A percentile compares a stretch with the other conserved stretches of the same genome.
Evolutionary conservation across 2,888 invertebrate species (phyloP).

Genomic region (Zele albiditarsus): DNA sequence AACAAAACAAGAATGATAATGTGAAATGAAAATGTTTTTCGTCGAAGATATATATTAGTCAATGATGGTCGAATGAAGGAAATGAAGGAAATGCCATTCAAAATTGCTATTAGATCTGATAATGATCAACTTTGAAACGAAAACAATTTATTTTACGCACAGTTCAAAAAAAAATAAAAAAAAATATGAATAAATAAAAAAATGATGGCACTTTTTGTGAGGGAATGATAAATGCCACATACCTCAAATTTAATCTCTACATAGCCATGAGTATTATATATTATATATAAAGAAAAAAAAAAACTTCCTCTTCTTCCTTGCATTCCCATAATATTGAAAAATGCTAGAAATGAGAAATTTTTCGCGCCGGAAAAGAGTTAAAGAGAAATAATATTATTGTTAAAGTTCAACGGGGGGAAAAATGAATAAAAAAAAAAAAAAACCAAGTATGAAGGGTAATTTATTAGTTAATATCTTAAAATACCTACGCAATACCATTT

Average conservation of each 20-base stretch:
- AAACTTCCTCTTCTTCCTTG: conserved; percentile 27
- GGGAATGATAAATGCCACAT: conserved; percentile 20
- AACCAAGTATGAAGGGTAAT: conserved; percentile 24
- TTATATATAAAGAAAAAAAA: background rate
- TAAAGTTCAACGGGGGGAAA: conserved; percentile 54
- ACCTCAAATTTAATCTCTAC: conserved; percentile 32
- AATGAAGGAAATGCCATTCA: background rate
- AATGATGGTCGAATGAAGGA: conserved; percentile 1
- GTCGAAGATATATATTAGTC: background rate
- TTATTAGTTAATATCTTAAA: conserved; percentile 44
- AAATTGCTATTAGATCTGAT: background rate
- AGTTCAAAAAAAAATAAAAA: conserved; percentile 39
- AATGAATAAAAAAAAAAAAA: conserved; percentile 37
- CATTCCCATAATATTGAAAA: conserved; percentile 9
- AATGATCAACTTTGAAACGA: conserved; percentile 6
- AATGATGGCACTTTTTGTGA: conserved; percentile 35
- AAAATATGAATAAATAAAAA: conserved; percentile 20
- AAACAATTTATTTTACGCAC: conserved; percentile 40
- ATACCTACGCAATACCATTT: conserved; percentile 32
- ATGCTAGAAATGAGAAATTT: conserved; percentile 8
- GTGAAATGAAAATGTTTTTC: background rate
- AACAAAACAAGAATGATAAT: no score
- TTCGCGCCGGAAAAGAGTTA: conserved; percentile 52
- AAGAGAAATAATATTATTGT: conserved; percentile 55
- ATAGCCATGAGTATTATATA: conserved; percentile 22